These are phyloP conservation scores for Tortrix viridana DNA, from an alignment of 2,888 invertebrate species.

Conservation along the genomic window DNA sequence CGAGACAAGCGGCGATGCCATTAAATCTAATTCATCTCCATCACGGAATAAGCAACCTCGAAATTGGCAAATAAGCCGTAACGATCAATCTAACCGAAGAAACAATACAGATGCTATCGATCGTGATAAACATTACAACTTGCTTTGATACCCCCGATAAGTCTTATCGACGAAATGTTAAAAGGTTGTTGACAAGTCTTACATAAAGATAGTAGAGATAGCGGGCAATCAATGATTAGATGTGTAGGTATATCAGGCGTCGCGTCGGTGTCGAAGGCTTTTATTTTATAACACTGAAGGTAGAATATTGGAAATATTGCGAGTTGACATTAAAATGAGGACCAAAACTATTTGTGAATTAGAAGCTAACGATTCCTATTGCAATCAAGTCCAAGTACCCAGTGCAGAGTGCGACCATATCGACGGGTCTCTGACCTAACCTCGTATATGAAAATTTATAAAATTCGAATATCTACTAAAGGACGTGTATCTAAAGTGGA, in stretches of 20 bases:
- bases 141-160: constrained; percentile 48
- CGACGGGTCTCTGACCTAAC: too few relatives aligned
- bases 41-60: constrained; percentile 11
- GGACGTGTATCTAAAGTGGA: too few relatives aligned
- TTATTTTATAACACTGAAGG: background rate
- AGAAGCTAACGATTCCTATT: constrained; percentile 4
- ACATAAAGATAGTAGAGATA: constrained; percentile 55
- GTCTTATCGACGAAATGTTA: constrained; percentile 65
- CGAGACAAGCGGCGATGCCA: background rate
- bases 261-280: constrained; percentile 4
- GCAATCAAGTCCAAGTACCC: constrained; percentile 9
- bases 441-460: too few relatives aligned
- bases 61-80: constrained; percentile 22
- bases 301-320: background rate
- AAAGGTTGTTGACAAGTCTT: constrained; percentile 66
- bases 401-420: too few relatives aligned
- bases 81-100: constrained; percentile 32
- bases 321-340: background rate
- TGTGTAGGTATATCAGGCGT: constrained; percentile 34
- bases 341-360: background rate
- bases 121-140: constrained; percentile 34
- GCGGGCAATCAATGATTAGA: constrained; percentile 48
- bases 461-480: too few relatives aligned
- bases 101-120: constrained; percentile 28
- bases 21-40: background rate